phyloP scores from a whole-genome alignment of 2,888 invertebrate species.

The Cepaea hortensis region DNA sequence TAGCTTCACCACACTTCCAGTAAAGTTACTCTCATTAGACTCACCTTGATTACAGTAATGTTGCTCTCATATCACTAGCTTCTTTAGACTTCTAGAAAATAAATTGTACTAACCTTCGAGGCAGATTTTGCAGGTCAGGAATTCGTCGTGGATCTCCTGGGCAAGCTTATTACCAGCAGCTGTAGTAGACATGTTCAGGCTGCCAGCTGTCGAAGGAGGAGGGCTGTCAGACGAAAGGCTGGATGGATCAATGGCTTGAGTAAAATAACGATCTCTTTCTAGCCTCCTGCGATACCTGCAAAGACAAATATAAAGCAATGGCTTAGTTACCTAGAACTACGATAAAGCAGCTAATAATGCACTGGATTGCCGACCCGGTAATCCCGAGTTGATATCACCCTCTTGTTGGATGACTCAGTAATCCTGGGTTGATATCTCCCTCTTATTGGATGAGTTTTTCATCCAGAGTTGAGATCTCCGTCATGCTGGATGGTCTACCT shows the following conservation, averaged over 20 bases:
- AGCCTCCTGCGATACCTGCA: conserved; percentile 67
- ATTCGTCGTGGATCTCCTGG: conserved; percentile 77
- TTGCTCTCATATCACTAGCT: no score
- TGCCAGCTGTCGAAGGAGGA: conserved; percentile 44
- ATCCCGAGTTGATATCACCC: no score
- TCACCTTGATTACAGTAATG: no score
- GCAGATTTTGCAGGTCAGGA: conserved; percentile 77
- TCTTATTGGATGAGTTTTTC: no score
- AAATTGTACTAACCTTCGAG: conserved; percentile 51
- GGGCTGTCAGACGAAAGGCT: conserved; percentile 54
- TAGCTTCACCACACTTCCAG: no score
- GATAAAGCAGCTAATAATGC: background rate
- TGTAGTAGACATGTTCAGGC: conserved; percentile 54
- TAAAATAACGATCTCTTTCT: conserved; percentile 69
- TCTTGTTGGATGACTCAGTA: no score
- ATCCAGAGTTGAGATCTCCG: no score
- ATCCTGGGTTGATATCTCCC: no score
- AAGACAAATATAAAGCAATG: background rate
- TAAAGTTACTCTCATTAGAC: no score
- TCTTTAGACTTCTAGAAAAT: no score
- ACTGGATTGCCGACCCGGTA: no score
- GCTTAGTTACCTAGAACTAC: background rate
- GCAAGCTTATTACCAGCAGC: conserved; percentile 72
- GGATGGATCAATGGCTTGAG: conserved; percentile 67
- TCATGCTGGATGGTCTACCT: no score